phyloP scores from a whole-genome alignment of 2,888 invertebrate species.

The Mesorhabditis sp. region DNA sequence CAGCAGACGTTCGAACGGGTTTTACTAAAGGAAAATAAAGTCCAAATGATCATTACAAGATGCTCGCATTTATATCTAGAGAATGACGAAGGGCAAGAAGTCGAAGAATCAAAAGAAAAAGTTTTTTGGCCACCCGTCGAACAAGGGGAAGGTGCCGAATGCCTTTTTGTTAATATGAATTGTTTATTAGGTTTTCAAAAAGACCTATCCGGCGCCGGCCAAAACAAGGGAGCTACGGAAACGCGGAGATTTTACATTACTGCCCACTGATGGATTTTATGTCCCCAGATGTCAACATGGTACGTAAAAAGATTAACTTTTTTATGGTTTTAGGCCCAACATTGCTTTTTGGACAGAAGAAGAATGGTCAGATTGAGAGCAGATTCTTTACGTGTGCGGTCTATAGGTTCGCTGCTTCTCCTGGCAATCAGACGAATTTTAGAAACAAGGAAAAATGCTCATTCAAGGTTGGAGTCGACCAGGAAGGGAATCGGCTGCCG shows the following conservation, averaged over 20 bases:
- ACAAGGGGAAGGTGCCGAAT: background rate
- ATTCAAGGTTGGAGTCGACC: slow-evolving; percentile 14
- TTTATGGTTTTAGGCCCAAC: slow-evolving; percentile 39
- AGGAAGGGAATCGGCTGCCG: slow-evolving; percentile 3
- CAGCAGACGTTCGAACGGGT: no score
- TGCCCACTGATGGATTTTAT: slow-evolving; percentile 22
- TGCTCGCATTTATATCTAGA: no score
- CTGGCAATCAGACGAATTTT: background rate
- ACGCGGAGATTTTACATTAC: slow-evolving; percentile 28
- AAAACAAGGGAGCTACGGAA: slow-evolving; percentile 19
- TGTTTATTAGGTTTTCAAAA: background rate
- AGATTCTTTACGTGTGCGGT: slow-evolving; percentile 46
- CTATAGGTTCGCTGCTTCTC: slow-evolving; percentile 24
- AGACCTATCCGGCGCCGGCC: background rate
- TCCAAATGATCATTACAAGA: no score
- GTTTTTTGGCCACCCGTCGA: slow-evolving; percentile 24
- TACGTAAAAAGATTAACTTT: slow-evolving; percentile 7
- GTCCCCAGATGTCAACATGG: slow-evolving; percentile 38
- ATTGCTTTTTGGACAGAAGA: slow-evolving; percentile 39
- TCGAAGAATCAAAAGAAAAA: slow-evolving; percentile 26
- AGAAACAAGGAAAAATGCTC: slow-evolving; percentile 20
- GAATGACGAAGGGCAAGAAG: slow-evolving; percentile 7
- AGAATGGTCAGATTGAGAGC: slow-evolving; percentile 12
- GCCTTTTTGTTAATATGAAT: background rate
- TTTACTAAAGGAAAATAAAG: no score